Conservation (phyloP, 2,888 invertebrate species). For the Ichneumoninae sp. region DNA sequence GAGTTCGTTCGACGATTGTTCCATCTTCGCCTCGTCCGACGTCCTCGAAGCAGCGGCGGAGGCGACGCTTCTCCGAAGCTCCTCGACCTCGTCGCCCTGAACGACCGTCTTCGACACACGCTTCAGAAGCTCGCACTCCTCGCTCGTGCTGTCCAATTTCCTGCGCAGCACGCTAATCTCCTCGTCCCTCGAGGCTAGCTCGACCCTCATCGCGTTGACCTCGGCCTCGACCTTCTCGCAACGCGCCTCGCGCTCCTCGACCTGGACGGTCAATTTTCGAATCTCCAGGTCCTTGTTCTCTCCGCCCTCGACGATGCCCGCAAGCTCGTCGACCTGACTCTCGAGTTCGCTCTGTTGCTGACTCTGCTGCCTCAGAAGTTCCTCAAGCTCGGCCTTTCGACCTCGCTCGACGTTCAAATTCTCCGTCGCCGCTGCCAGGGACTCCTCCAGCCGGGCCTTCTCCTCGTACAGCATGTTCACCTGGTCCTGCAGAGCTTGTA, state of each 20-base stretch:
- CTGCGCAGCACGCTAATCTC: conserved; percentile 90
- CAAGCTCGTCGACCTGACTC: conserved; percentile 12
- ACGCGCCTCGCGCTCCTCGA: conserved; percentile 85
- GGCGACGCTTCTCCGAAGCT: conserved; percentile 48
- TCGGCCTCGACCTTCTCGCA: conserved; percentile 86
- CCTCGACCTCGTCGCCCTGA: conserved; percentile 49
- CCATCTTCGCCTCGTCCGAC: conserved; percentile 37
- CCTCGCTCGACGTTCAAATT: conserved; percentile 15
- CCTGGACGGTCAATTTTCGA: conserved; percentile 89
- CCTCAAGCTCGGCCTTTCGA: neutral
- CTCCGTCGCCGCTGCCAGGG: conserved; percentile 39
- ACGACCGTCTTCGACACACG: conserved; percentile 75
- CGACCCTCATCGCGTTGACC: conserved; percentile 86
- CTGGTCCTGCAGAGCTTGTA: conserved; percentile 83
- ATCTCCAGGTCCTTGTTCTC: conserved; percentile 90
- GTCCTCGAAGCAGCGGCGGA: conserved; percentile 20
- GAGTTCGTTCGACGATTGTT: conserved; percentile 85
- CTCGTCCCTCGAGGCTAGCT: conserved; percentile 89
- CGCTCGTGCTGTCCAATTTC: conserved; percentile 87
- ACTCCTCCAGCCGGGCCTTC: conserved; percentile 65
- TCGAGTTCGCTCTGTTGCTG: conserved; percentile 7
- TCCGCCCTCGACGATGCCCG: neutral
- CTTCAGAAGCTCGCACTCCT: conserved; percentile 86
- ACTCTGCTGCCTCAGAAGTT: neutral
- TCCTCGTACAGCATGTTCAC: conserved; percentile 70